Evolutionary conservation across 2,888 invertebrate species (phyloP).

Genomic region (Calephelis perditalis): DNA sequence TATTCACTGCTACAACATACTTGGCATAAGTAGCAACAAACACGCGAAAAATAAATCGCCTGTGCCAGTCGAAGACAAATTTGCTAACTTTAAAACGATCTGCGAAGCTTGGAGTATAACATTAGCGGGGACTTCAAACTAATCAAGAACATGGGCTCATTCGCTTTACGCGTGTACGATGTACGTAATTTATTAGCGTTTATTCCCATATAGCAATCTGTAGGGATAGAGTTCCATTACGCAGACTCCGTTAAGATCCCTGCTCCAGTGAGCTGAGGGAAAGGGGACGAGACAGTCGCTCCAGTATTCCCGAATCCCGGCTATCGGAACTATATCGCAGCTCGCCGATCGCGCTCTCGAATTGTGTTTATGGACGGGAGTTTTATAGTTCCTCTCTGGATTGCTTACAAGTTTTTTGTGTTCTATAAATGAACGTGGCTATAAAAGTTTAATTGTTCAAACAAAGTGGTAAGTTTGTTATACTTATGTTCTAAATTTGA

Average conservation of each 20-base stretch:
- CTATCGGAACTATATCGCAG: slow-evolving; percentile 39
- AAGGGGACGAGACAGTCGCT: slow-evolving; percentile 57
- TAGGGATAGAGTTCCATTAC: slow-evolving; percentile 73
- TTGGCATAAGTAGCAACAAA: neutral
- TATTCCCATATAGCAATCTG: slow-evolving; percentile 76
- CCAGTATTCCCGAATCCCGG: slow-evolving; percentile 35
- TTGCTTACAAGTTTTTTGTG: slow-evolving; percentile 44
- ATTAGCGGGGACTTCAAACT: slow-evolving; percentile 57
- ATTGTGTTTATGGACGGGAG: slow-evolving; percentile 47
- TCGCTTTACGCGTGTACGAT: slow-evolving; percentile 67
- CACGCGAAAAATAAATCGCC: neutral
- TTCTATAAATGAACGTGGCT: slow-evolving; percentile 54
- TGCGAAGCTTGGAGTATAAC: slow-evolving; percentile 2
- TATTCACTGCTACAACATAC: too few relatives aligned
- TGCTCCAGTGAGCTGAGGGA: slow-evolving; percentile 68
- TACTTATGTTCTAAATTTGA: neutral
- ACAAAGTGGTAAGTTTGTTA: slow-evolving; percentile 44
- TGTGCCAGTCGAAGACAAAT: slow-evolving; percentile 1
- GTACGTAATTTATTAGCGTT: slow-evolving; percentile 76
- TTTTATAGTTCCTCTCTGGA: slow-evolving; percentile 38
- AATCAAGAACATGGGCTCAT: slow-evolving; percentile 68
- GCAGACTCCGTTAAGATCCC: slow-evolving; percentile 74
- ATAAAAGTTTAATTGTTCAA: slow-evolving; percentile 39
- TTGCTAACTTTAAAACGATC: slow-evolving; percentile 11
- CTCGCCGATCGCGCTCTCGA: slow-evolving; percentile 40